Evolutionary conservation across 2,113 vertebrate species (phyloP), one percentile per base, ranked within the genome.

Genomic region (Terrapene triunguis): DNA sequence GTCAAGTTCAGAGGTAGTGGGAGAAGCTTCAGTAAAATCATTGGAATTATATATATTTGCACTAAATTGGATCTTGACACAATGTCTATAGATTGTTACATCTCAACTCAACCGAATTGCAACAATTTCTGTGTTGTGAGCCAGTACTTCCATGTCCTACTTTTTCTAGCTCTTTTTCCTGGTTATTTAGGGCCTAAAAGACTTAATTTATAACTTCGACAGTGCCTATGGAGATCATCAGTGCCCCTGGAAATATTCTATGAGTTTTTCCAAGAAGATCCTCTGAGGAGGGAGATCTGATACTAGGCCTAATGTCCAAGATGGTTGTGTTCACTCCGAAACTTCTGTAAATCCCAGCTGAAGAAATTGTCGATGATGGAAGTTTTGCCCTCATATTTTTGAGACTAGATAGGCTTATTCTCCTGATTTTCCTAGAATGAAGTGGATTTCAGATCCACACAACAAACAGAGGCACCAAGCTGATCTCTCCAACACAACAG

Each of bases 1-100:
- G 53, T 91, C 90, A 83, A 93, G 89, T 89, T 89, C 87, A 88
- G 90, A 92, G 81, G 29, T 91, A 38, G 50, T 80, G 88, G 89
- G n/a, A 93, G 35, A 44, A 82, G 62, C 89, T 35, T 14, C 48
- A 17, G n/a, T 38, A 95, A 57, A 95, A 95, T 94, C 14, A 27
- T 27, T 78, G 44, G 25, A 78, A 78, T 78, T 78, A 92, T 84
- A 54, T 24, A 2, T 55, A 16, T 81, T 97, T 93, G 44, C 38
- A 87, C 42, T 17, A 85, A 42, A 21, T 11, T 82, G 86, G 47
- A 80, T 96, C 91, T 97, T 94, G 81, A 90, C 47, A 82, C 44
- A 87, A 13, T 21, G 88, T 5, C 88, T 92, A 13, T n/a, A 72
- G 21, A 55, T 83, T 88, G 95, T 55, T 87, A 42, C n/a, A 89